Evolutionary conservation across 2,113 vertebrate species (phyloP), one percentile per base, ranked within the genome.

Genomic region (sheep (Ovis aries)): DNA sequence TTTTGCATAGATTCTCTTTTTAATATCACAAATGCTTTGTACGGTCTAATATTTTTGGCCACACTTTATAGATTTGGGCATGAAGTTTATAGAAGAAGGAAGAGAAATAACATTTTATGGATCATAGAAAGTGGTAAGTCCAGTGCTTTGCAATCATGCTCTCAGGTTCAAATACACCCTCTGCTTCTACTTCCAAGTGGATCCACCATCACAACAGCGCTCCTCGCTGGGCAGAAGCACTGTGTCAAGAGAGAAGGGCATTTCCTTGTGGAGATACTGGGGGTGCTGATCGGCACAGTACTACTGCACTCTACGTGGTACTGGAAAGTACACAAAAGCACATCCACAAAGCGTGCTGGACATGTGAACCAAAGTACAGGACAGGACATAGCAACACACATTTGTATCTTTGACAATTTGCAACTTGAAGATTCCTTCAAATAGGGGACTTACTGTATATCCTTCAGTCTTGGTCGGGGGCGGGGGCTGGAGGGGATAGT

Each of bases 171-270:
- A 27, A 45, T 5, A 11, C 1, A 21, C 43, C 25, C 45, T 62
- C 2, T 0, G 0, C 5, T 23, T 57, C 71, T 10, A 7, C 23
- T 14, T 60, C 17, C 23, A 50, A 5, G 23, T 7, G 6, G 13
- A 25, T 2, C 21, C 4, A 0, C 7, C 25, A 1, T 27, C 2
- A 16, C 14, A 3, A 7, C n/a, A 6, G 67, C 1, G 21, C 62
- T 87, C n/a, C 19, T 0, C 0, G 0, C 5, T 13, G 59, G 19
- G 78, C 19, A 3, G 15, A 64, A 25, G 45, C 0, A 1, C 36
- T 45, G 21, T 50, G 4, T 23, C 7, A 23, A 19, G n/a, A 40
- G 21, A 36, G 6, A 8, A 7, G 1, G 59, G 33, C 40, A 6
- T 13, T 53, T 80, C 50, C 10, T 12, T 2, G 17, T 11, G 21